Conservation (phyloP, 2,888 invertebrate species). For the Gerris lacustris region DNA sequence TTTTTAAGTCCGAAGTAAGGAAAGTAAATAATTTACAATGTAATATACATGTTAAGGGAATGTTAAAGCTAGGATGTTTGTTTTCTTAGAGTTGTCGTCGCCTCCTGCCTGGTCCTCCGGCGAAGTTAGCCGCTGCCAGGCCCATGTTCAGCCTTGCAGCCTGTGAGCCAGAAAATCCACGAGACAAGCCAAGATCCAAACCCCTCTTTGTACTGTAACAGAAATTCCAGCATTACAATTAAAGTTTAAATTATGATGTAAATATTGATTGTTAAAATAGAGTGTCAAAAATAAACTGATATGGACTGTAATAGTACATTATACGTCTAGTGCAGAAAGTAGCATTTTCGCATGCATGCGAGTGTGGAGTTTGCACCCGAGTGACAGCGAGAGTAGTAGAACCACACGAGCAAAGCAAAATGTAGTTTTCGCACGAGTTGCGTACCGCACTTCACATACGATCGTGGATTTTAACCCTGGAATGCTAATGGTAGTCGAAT, state of each 20-base stretch:
- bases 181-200: slow-evolving; percentile 72
- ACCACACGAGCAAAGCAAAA: too few species aligned
- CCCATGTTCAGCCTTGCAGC: slow-evolving; percentile 88
- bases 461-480: too few species aligned
- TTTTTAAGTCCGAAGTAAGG: neutral
- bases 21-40: neutral
- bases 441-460: too few species aligned
- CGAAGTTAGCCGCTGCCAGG: slow-evolving; percentile 75
- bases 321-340: too few species aligned
- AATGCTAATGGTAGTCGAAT: too few species aligned
- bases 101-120: slow-evolving; percentile 78
- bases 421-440: too few species aligned
- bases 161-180: slow-evolving; percentile 79
- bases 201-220: slow-evolving; percentile 67
- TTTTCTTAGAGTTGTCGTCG: slow-evolving; percentile 43
- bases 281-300: too few species aligned
- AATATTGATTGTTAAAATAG: too few species aligned
- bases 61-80: neutral
- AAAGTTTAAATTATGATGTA: slow-evolving; percentile 2
- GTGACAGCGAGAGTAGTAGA: too few species aligned
- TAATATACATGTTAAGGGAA: neutral
- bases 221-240: neutral
- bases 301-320: too few species aligned
- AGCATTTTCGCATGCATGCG: too few species aligned
- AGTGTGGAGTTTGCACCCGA: too few species aligned